Percentiles rank a stretch among this genome's conserved stretches.
These are phyloP conservation scores for Sympetrum striolatum DNA, from an alignment of 2,888 invertebrate species.

Conservation along the genomic window DNA sequence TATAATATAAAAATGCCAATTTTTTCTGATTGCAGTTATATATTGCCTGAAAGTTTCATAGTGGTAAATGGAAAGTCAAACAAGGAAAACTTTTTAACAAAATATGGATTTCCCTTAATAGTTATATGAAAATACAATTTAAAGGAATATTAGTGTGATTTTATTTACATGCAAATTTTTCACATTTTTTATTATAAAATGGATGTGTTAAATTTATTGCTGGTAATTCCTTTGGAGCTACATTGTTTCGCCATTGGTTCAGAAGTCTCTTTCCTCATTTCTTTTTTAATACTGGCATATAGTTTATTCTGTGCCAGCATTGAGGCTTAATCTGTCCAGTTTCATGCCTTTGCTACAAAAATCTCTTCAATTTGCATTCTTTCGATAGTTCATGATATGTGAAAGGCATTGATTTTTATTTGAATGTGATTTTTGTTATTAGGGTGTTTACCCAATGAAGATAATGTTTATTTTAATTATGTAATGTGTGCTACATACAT, in stretches of 20 bases:
- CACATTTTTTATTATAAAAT: neutral
- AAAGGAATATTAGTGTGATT: neutral
- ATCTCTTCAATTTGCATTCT: neutral
- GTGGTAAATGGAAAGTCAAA: neutral
- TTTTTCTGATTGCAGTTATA: neutral
- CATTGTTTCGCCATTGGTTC: neutral
- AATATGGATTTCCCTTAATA: neutral
- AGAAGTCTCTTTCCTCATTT: neutral
- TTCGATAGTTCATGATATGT: neutral
- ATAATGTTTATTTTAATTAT: neutral
- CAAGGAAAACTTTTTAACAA: neutral
- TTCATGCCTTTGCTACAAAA: neutral
- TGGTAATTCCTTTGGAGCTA: neutral
- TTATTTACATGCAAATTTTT: neutral
- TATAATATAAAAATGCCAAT: neutral
- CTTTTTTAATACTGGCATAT: neutral
- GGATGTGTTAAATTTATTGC: neutral
- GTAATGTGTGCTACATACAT: neutral
- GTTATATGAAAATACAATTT: neutral
- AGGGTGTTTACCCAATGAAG: neutral
- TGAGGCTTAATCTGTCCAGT: neutral
- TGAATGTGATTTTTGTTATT: conserved; percentile 30
- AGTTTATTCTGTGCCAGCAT: neutral
- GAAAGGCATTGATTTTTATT: neutral
- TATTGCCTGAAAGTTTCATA: neutral